Evolutionary conservation across 2,888 invertebrate species (phyloP).

Genomic region (Ichneumon xanthorius): DNA sequence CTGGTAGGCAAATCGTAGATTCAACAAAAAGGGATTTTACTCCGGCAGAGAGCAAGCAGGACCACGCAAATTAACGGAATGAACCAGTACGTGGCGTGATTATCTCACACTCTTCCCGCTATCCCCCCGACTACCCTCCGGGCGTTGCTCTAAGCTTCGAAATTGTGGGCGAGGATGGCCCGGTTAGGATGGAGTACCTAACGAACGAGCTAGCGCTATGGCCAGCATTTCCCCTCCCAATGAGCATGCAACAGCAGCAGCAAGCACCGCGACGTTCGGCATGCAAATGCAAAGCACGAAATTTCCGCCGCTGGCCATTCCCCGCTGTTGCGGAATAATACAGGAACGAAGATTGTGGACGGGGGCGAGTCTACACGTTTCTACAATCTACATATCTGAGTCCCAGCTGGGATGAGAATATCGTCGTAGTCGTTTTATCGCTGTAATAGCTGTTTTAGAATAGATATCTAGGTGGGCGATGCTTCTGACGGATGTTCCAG

Average conservation of each 20-base stretch:
- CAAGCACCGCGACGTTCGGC: slow-evolving; percentile 43
- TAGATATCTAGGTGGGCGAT: not conserved
- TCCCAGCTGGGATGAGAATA: slow-evolving; percentile 48
- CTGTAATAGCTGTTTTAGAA: slow-evolving; percentile 20
- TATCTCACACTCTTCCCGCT: slow-evolving; percentile 62
- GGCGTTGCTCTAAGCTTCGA: slow-evolving; percentile 36
- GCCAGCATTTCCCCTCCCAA: not conserved
- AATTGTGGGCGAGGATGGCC: slow-evolving; percentile 56
- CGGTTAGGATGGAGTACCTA: slow-evolving; percentile 52
- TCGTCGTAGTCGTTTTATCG: slow-evolving; percentile 34
- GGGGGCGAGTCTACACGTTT: slow-evolving; percentile 34
- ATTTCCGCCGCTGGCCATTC: slow-evolving; percentile 61
- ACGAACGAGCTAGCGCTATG: slow-evolving; percentile 41
- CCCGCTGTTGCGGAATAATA: slow-evolving; percentile 56
- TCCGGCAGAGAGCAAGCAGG: slow-evolving; percentile 18
- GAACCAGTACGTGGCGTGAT: slow-evolving; percentile 61
- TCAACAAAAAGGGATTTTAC: slow-evolving; percentile 40
- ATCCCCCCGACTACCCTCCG: not conserved
- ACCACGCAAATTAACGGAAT: slow-evolving; percentile 60
- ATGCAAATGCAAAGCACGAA: slow-evolving; percentile 63
- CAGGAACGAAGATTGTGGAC: slow-evolving; percentile 46
- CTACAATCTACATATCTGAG: slow-evolving; percentile 59
- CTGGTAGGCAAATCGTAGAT: not conserved
- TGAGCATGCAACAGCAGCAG: slow-evolving; percentile 42
- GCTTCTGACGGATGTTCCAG: not conserved